A percentile compares a stretch with the other conserved stretches of the same genome.
These are phyloP conservation scores for Eulemur albifrons DNA, from an alignment of 2,797 vertebrate species.

Conservation along the genomic window DNA sequence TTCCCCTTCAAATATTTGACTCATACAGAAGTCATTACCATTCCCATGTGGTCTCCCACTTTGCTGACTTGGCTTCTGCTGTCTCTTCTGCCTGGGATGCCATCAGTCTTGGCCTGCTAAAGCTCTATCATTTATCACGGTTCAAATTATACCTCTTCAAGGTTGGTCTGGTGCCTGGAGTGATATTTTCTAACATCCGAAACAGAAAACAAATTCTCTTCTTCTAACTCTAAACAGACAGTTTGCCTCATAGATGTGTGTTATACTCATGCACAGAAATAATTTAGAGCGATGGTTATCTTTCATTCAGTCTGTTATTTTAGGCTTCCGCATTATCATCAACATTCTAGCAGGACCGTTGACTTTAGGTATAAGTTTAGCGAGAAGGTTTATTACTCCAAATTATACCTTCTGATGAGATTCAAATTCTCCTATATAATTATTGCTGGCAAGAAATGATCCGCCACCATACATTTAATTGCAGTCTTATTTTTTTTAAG, in stretches of 20 bases:
- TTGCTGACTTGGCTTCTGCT: not conserved
- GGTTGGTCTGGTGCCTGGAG: not conserved
- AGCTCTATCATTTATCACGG: not conserved
- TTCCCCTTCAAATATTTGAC: not conserved
- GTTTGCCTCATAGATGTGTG: not conserved
- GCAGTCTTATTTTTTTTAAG: not conserved
- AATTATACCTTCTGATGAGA: conserved; percentile 79
- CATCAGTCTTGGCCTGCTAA: not conserved
- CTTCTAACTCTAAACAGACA: not conserved
- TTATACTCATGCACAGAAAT: conserved; percentile 28
- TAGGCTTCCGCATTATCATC: conserved; percentile 59
- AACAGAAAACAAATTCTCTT: not conserved
- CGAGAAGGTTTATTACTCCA: conserved; percentile 75
- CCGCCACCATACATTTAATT: conserved; percentile 66
- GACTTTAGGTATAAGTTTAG: conserved; percentile 74
- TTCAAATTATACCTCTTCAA: not conserved
- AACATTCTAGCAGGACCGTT: conserved; percentile 55
- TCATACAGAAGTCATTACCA: not conserved
- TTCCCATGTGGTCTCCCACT: not conserved
- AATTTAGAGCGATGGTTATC: conserved; percentile 30
- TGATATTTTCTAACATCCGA: not conserved
- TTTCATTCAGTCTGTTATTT: conserved; percentile 70
- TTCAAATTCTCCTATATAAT: conserved; percentile 75
- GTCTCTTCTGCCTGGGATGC: not conserved
- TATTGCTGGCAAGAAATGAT: conserved; percentile 75